Evolutionary conservation across 2,113 vertebrate genomes (phyloP).

Genomic region (Rhabdomys dilectus): DNA sequence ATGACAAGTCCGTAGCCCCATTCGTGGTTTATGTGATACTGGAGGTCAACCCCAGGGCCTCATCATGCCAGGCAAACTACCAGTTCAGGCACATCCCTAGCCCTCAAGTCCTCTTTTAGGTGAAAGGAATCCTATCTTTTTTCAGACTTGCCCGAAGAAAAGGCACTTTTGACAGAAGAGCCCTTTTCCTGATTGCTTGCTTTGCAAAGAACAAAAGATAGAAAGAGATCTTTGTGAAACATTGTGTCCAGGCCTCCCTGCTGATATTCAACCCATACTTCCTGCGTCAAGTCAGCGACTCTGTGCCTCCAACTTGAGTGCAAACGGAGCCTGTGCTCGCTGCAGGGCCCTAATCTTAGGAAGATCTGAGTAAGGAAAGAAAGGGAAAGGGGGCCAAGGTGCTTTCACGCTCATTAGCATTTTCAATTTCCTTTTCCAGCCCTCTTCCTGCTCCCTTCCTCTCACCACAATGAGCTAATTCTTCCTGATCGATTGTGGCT

Average conservation of each 20-base stretch:
- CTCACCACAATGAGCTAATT: constrained; percentile 66
- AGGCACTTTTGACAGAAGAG: not conserved
- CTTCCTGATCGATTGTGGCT: constrained; percentile 72
- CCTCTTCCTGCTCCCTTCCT: constrained; percentile 20
- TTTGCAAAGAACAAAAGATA: constrained; percentile 46
- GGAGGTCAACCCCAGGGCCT: not conserved
- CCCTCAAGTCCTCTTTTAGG: not conserved
- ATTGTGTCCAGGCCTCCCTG: not conserved
- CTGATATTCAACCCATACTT: not conserved
- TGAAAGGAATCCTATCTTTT: not conserved
- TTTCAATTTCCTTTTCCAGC: constrained; percentile 76
- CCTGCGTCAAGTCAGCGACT: not conserved
- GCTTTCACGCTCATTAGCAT: constrained; percentile 67
- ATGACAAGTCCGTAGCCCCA: not conserved
- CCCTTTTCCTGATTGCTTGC: not conserved
- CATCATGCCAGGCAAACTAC: not conserved
- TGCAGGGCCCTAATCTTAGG: constrained; percentile 19
- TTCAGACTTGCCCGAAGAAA: not conserved
- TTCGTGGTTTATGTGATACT: not conserved
- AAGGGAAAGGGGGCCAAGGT: constrained; percentile 60
- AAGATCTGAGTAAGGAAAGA: constrained; percentile 47
- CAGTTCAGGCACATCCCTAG: not conserved
- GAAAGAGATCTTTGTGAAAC: constrained; percentile 35
- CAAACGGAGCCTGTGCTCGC: not conserved
- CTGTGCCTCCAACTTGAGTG: not conserved